A percentile compares a stretch with the other conserved stretches of the same genome.
phyloP scores from a whole-genome alignment of 2,888 invertebrate species.

The Ochropacha duplaris region DNA sequence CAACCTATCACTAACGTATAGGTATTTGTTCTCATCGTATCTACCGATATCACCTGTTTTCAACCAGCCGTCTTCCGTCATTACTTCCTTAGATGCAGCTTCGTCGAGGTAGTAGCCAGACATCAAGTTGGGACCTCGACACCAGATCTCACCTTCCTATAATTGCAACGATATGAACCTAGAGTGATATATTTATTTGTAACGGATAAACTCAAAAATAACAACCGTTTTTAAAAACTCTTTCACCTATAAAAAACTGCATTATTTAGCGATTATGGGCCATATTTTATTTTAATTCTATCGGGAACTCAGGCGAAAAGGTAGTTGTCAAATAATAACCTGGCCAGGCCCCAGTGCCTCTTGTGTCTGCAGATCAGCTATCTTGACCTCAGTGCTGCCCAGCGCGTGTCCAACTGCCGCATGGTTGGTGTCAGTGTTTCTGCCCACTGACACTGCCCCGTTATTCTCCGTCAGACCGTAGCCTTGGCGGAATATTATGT shows the following conservation, averaged over 20 bases:
- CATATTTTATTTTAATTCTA: no score
- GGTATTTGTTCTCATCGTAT: conserved; percentile 85
- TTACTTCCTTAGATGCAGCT: conserved; percentile 85
- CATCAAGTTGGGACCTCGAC: conserved; percentile 90
- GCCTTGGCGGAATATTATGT: conserved; percentile 68
- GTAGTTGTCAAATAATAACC: conserved; percentile 40
- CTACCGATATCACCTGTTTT: conserved; percentile 89
- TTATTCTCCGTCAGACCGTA: conserved; percentile 71
- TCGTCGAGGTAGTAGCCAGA: conserved; percentile 83
- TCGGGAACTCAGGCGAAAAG: no score
- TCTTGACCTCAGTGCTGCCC: conserved; percentile 50
- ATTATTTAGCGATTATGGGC: no score
- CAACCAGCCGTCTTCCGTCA: conserved; percentile 89
- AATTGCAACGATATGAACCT: no score
- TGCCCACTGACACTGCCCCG: conserved; percentile 50
- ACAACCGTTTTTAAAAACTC: no score
- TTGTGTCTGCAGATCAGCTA: conserved; percentile 56
- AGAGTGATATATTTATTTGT: no score
- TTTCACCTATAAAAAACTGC: no score
- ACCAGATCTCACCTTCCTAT: conserved; percentile 87
- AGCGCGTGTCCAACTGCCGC: conserved; percentile 52
- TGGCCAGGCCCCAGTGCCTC: conserved; percentile 58
- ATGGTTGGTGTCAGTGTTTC: conserved; percentile 51
- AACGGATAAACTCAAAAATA: no score
- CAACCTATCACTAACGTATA: conserved; percentile 89